Conservation (phyloP, 2,113 vertebrate species). For the Tamias sibiricus region DNA sequence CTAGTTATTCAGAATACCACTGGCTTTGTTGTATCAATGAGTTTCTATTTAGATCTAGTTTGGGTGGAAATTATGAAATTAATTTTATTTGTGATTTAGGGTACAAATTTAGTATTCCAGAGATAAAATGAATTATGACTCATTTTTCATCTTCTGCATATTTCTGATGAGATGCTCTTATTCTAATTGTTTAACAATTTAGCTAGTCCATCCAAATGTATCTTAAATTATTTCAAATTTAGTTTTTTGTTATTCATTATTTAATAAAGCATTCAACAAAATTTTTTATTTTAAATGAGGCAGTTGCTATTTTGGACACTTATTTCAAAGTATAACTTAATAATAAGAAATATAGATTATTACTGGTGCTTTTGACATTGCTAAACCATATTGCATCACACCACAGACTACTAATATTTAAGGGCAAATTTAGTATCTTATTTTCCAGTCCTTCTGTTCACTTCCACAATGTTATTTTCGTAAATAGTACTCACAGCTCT, state of each 20-base stretch:
- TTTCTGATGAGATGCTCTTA: slow-evolving; percentile 2
- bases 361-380: not conserved
- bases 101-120: slow-evolving; percentile 16
- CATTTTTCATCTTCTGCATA: not conserved
- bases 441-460: not conserved
- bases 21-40: not conserved
- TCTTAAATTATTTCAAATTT: slow-evolving; percentile 60
- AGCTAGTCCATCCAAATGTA: not conserved
- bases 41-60: not conserved
- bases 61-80: slow-evolving; percentile 37
- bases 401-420: not conserved
- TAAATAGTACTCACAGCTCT: not conserved
- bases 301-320: slow-evolving; percentile 7
- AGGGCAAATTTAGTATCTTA: not conserved
- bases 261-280: slow-evolving; percentile 39
- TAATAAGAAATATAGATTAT: slow-evolving; percentile 40
- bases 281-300: slow-evolving; percentile 10
- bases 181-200: slow-evolving; percentile 31
- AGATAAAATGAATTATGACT: slow-evolving; percentile 1
- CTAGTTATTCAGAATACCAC: not conserved
- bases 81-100: not conserved
- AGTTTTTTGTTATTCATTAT: not conserved
- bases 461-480: not conserved
- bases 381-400: not conserved
- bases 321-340: slow-evolving; percentile 37